Evolutionary conservation across 1,140 invertebrate genomes (phyloP).

Genomic region (Acromyrmex charruanus): DNA sequence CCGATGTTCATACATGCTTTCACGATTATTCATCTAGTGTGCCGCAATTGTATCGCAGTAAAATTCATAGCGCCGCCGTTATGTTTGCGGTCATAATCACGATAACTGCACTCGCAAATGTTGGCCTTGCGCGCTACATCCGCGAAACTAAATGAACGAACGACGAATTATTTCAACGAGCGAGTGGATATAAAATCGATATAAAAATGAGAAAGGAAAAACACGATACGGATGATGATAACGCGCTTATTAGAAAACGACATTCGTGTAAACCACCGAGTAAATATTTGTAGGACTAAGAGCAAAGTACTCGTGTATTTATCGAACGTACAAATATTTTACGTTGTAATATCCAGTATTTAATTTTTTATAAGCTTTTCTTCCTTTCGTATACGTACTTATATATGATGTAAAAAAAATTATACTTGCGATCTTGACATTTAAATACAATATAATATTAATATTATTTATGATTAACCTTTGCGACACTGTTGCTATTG

Average conservation of each 20-base stretch:
- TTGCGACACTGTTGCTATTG: neutral
- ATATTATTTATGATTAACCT: constrained; percentile 1
- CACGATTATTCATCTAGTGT: constrained; percentile 44
- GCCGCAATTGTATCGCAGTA: constrained; percentile 55
- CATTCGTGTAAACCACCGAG: constrained; percentile 20
- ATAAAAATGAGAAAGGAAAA: constrained; percentile 4
- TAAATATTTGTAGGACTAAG: constrained; percentile 32
- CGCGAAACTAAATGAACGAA: constrained; percentile 58
- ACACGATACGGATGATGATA: constrained; percentile 24
- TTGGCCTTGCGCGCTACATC: constrained; percentile 66
- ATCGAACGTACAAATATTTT: constrained; percentile 5
- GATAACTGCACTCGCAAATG: constrained; percentile 68
- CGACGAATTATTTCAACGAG: constrained; percentile 43
- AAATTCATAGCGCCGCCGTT: constrained; percentile 65
- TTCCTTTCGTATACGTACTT: neutral
- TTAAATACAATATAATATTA: neutral
- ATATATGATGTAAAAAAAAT: neutral
- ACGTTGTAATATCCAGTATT: constrained; percentile 3
- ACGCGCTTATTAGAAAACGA: constrained; percentile 42
- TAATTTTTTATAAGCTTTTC: constrained; percentile 17
- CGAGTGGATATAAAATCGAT: neutral
- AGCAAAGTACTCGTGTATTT: neutral
- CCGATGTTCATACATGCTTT: constrained; percentile 23
- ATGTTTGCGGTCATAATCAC: constrained; percentile 62
- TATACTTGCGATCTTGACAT: neutral